Percentiles rank a stretch among this genome's conserved stretches.
phyloP scores from a whole-genome alignment of 2,888 invertebrate species.

The Himalopsyche kuldschensis region DNA sequence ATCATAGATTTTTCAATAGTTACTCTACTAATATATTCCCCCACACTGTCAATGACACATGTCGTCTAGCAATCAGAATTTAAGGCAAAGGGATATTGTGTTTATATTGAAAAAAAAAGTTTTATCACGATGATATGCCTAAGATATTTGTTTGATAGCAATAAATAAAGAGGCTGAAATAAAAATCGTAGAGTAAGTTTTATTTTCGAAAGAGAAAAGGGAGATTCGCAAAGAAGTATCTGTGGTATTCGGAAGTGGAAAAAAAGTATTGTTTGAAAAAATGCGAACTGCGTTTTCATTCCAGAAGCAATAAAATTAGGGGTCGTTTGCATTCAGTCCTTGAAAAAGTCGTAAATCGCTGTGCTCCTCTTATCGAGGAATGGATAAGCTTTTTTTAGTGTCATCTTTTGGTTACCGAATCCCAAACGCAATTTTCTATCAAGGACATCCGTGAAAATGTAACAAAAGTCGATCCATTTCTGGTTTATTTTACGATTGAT shows the following conservation, averaged over 20 bases:
- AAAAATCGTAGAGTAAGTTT: background rate
- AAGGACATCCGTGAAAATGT: background rate
- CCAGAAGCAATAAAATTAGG: constrained; percentile 29
- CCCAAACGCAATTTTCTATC: background rate
- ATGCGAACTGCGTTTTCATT: constrained; percentile 23
- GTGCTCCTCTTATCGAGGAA: constrained; percentile 2
- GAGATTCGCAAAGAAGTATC: background rate
- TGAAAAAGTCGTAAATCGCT: constrained; percentile 24
- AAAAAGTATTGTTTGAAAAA: background rate
- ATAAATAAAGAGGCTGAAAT: background rate
- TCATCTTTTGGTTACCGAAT: constrained; percentile 14
- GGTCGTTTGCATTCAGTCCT: constrained; percentile 24
- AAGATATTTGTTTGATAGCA: background rate
- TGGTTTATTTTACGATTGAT: background rate
- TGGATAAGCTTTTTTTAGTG: constrained; percentile 18
- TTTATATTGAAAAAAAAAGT: background rate
- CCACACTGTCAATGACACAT: background rate
- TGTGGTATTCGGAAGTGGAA: background rate
- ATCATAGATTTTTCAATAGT: too few species aligned
- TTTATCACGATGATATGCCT: background rate
- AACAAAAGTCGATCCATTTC: background rate
- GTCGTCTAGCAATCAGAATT: background rate
- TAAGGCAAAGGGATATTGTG: background rate
- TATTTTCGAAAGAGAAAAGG: background rate
- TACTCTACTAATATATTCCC: background rate